phyloP scores from a whole-genome alignment of 2,888 invertebrate genomes.

The Sicus ferrugineus region DNA sequence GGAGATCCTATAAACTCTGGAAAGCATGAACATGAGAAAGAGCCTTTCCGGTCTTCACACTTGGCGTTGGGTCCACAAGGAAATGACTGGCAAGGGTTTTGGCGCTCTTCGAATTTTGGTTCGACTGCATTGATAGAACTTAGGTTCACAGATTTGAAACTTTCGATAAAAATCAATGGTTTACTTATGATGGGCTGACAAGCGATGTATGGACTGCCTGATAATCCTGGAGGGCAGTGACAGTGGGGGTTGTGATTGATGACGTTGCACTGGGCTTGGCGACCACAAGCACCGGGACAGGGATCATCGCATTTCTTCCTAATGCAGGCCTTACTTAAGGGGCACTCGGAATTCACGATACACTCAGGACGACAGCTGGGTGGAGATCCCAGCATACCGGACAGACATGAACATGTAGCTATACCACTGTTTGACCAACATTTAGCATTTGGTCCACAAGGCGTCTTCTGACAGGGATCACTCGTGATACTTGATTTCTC shows the following conservation, averaged over 20 bases:
- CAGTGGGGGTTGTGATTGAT: conserved; percentile 80
- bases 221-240: conserved; percentile 71
- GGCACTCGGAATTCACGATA: conserved; percentile 78
- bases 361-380: conserved; percentile 78
- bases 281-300: conserved; percentile 78
- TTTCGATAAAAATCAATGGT: conserved; percentile 76
- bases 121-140: conserved; percentile 47
- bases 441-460: conserved; percentile 75
- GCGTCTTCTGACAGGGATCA: conserved; percentile 74
- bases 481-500: conserved; percentile 43
- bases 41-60: conserved; percentile 72
- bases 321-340: conserved; percentile 73
- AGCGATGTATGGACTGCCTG: conserved; percentile 75
- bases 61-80: conserved; percentile 80
- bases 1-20: conserved; percentile 78
- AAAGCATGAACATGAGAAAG: conserved; percentile 76
- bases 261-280: conserved; percentile 75
- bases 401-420: conserved; percentile 72
- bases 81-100: conserved; percentile 73
- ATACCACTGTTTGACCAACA: conserved; percentile 71
- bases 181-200: conserved; percentile 72
- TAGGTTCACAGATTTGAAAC: too few species aligned
- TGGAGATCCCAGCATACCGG: conserved; percentile 73
- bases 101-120: conserved; percentile 45
- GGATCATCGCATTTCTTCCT: conserved; percentile 78